Percentiles rank a stretch among this genome's conserved stretches.
These are phyloP conservation scores for Ceraclea dissimilis DNA, from an alignment of 2,888 invertebrate species.

Conservation along the genomic window DNA sequence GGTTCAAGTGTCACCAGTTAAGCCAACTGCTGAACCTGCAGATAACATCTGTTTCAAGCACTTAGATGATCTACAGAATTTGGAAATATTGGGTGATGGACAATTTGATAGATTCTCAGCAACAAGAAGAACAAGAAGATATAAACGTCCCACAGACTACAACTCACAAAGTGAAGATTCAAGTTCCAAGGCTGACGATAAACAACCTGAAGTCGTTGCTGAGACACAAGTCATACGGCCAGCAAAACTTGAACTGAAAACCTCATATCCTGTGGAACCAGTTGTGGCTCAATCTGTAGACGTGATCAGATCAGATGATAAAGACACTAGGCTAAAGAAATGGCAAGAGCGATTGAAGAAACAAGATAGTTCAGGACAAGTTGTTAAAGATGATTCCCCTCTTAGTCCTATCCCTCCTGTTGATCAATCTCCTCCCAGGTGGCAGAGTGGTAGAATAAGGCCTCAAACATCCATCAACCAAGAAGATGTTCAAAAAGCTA, in stretches of 20 bases:
- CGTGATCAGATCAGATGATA: constrained; percentile 42
- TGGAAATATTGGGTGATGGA: constrained; percentile 59
- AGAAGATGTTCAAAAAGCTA: constrained; percentile 62
- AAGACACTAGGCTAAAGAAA: constrained; percentile 53
- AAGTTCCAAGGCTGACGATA: constrained; percentile 37
- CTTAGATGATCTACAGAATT: constrained; percentile 31
- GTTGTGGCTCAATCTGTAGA: constrained; percentile 38
- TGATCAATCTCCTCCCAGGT: constrained; percentile 33
- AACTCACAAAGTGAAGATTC: constrained; percentile 50
- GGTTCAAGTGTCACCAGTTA: constrained; percentile 19
- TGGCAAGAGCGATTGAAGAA: constrained; percentile 64
- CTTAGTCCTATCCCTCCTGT: neutral
- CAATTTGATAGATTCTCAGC: constrained; percentile 82
- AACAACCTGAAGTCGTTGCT: constrained; percentile 40
- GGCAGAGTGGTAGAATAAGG: constrained; percentile 46
- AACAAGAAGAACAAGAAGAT: constrained; percentile 72
- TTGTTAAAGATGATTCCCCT: constrained; percentile 29
- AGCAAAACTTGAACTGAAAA: constrained; percentile 45
- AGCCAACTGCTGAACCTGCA: constrained; percentile 38
- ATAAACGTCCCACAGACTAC: constrained; percentile 58
- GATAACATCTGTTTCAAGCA: constrained; percentile 37
- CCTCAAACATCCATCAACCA: constrained; percentile 64
- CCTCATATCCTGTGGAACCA: constrained; percentile 43
- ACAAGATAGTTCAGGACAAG: constrained; percentile 20
- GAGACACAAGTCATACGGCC: constrained; percentile 49